Percentiles rank a stretch among this genome's conserved stretches.
Conservation (phyloP, 2,888 invertebrate genomes). For the Epiblema foenella region DNA sequence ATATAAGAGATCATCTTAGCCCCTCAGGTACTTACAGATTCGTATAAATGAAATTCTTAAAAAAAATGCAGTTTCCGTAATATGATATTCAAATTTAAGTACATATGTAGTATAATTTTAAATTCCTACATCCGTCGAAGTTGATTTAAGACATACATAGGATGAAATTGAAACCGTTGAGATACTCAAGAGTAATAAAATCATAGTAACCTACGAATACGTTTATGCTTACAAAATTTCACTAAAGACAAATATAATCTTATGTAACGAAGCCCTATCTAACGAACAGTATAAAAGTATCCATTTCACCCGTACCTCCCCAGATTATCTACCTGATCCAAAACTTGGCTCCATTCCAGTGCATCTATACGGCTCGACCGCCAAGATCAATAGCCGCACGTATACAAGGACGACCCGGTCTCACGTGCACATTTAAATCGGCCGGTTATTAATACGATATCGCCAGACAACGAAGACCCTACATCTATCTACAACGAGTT, state of each 20-base stretch:
- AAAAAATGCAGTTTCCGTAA: no score
- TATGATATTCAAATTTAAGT: no score
- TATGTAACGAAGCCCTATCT: background rate
- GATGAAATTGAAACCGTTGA: no score
- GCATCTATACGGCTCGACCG: slow-evolving; percentile 28
- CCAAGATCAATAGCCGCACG: slow-evolving; percentile 33
- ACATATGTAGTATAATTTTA: background rate
- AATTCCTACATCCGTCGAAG: background rate
- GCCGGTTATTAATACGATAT: slow-evolving; percentile 5
- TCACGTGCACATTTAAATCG: slow-evolving; percentile 21
- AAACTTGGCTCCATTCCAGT: slow-evolving; percentile 41
- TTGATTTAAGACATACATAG: background rate
- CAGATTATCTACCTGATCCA: slow-evolving; percentile 37
- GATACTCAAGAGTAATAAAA: no score
- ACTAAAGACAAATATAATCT: background rate
- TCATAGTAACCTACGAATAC: background rate
- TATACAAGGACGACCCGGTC: slow-evolving; percentile 29
- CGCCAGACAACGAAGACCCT: background rate
- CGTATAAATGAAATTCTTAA: no score
- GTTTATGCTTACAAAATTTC: background rate
- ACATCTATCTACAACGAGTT: background rate
- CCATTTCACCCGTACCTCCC: slow-evolving; percentile 23
- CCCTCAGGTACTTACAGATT: no score
- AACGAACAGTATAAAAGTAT: slow-evolving; percentile 1
- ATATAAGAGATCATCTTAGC: no score